phyloP scores from a whole-genome alignment of 2,113 vertebrate species.

The Rana temporaria region DNA sequence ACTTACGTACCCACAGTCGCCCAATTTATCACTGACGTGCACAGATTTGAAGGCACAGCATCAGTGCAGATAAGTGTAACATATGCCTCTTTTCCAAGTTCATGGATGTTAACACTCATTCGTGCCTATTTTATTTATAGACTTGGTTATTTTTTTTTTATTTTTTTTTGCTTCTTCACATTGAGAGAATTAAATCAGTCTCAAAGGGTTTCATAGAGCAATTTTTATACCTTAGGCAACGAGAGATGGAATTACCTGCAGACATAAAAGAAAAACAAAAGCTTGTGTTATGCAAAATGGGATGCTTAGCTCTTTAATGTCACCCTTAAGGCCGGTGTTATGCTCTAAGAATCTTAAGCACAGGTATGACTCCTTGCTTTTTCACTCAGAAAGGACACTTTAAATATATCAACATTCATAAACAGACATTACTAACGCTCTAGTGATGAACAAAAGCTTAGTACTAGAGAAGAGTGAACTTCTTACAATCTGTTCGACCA shows the following conservation, averaged over 20 bases:
- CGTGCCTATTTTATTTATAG: slow-evolving; percentile 30
- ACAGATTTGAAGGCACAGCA: slow-evolving; percentile 4
- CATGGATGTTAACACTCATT: slow-evolving; percentile 11
- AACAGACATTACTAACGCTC: no score
- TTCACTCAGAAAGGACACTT: neutral
- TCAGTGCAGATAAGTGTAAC: neutral
- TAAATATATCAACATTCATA: no score
- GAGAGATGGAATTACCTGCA: slow-evolving; percentile 17
- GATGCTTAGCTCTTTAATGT: slow-evolving; percentile 2
- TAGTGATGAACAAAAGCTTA: no score
- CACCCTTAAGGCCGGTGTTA: neutral
- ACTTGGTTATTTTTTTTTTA: neutral
- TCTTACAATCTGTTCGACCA: no score
- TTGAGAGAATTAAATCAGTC: slow-evolving; percentile 2
- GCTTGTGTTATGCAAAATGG: neutral
- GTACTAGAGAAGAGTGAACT: no score
- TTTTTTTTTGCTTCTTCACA: neutral
- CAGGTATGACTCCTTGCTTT: no score
- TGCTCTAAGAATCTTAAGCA: neutral
- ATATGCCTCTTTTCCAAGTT: slow-evolving; percentile 35
- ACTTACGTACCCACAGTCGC: slow-evolving; percentile 43
- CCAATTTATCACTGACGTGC: slow-evolving; percentile 42
- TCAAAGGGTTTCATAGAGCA: slow-evolving; percentile 6
- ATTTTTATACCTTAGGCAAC: slow-evolving; percentile 11
- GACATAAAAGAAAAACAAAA: neutral